Evolutionary conservation across 2,888 invertebrate species (phyloP), one percentile per base, ranked within the genome.

Genomic region (Eupelmus urozonus): DNA sequence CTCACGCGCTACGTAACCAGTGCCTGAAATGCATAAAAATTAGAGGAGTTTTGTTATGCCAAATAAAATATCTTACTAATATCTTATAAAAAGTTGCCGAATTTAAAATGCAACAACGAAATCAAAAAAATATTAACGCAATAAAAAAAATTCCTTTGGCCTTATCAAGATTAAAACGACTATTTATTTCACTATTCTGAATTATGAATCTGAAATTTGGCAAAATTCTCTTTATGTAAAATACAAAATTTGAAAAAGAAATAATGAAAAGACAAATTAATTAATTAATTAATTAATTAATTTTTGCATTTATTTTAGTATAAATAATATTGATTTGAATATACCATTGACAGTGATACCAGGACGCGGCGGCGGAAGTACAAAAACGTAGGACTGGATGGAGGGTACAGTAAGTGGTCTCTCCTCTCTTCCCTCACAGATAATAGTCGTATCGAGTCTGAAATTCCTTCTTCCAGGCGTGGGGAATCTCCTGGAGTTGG

Each of bases 381-480:
- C 97, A 92, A 97, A 95, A 69, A 97, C 94, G 91, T 95, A 96
- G 9, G 96, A 95, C 89, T 96, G 96, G 0, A 95, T 93, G 0
- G 94, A 93, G 0, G 95, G 94, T 0, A 96, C 94, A 85, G 93
- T 93, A 71, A 96, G 91, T 5, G 94, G 92, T 83, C 94, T 93
- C 0, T 95, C 94, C 87, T 94, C 94, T 85, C 94, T 94, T 88
- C 96, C 96, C 0, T 95, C 95, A 87, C 87, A 90, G 18, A 87
- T 93, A 83, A 97, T 94, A 78, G 94, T 94, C 2, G 97, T 97
- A 57, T 94, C 93, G 16, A 98, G 91, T 83, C 94, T 94, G 85
- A 97, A 92, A 87, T 96, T 97, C 27, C 99, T 92, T 4, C 98
- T 92, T 4, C 98, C 99, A 3, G 98, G 97, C n/a, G 98, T 98